Evolutionary conservation across 2,113 vertebrate genomes (phyloP), one percentile per base, ranked within the genome.

Genomic region (Saccopteryx bilineata): DNA sequence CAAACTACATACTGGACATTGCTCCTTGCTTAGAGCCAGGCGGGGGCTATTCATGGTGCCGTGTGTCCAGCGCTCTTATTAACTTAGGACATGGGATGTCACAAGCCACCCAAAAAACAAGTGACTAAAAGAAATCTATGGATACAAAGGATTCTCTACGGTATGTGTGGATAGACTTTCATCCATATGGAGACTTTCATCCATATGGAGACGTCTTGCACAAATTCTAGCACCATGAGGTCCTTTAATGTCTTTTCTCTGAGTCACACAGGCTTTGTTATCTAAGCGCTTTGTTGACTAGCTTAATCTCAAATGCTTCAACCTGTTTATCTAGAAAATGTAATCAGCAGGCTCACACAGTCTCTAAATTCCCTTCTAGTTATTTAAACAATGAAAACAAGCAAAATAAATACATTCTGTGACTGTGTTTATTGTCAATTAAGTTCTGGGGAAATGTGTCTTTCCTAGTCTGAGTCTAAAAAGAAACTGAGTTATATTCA

Each of bases 291-390:
- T 56, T 28, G 63, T 61, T 88, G 72, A 9, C 14, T 24, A 87
- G 19, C 23, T 88, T 78, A 88, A 33, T 71, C 33, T 94, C 23
- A 93, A 63, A 93, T 66, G 80, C 10, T 95, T 87, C 39, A 61
- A 1, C 14, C 74, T 87, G 4, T 56, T 54, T 9, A 58, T 28
- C 76, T 96, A 4, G 61, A 86, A 82, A 93, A 33, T 54, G 85
- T 89, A 56, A 65, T 86, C 10, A 90, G 3, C 31, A 19, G 21
- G 9, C 11, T 90, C 93, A 75, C 1, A 58, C 7, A 90, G 78
- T 33, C 9, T 66, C 21, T 76, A 83, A 33, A 0, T 83, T 81
- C 92, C 28, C n/a, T 95, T 94, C 24, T n/a, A 50, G 26, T 63
- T 88, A 68, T 39, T 84, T n/a, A 66, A 69, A 93, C 90, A 33